A percentile compares a stretch with the other conserved stretches of the same genome.
Evolutionary conservation across 2,797 vertebrate species (phyloP).

Genomic region (Peromyscus aztecus): DNA sequence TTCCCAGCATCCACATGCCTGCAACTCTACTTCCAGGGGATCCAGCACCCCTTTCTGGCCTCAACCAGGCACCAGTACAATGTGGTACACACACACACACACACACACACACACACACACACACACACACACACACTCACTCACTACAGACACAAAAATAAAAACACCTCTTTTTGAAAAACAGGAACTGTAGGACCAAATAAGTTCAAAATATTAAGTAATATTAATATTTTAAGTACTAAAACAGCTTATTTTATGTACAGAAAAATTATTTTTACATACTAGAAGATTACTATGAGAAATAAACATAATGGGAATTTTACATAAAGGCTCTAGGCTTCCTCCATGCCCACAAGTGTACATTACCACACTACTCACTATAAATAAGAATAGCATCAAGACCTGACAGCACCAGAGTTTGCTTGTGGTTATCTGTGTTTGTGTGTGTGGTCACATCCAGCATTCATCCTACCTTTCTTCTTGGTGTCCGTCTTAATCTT

Average conservation of each 20-base stretch:
- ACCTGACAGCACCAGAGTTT: background rate
- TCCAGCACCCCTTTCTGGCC: background rate
- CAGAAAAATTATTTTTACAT: background rate
- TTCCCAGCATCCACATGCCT: background rate
- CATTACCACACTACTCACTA: background rate
- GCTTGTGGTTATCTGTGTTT: background rate
- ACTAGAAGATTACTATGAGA: background rate
- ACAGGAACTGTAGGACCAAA: background rate
- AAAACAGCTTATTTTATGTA: background rate
- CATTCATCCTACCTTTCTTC: constrained; percentile 91
- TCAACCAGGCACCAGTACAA: background rate
- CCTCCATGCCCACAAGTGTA: background rate
- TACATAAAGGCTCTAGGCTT: background rate
- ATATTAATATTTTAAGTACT: background rate
- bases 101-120: no score
- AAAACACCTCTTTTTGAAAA: background rate
- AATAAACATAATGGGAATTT: background rate
- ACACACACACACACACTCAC: background rate
- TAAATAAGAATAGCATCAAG: rapidly evolving
- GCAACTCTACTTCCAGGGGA: background rate
- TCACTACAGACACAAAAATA: background rate
- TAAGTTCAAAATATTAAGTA: background rate
- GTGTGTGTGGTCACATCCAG: background rate
- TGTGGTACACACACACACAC: background rate
- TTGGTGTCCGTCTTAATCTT: constrained; percentile 90